Evolutionary conservation across 1,140 invertebrate species (phyloP).

Genomic region (Drosophila sulfurigaster): DNA sequence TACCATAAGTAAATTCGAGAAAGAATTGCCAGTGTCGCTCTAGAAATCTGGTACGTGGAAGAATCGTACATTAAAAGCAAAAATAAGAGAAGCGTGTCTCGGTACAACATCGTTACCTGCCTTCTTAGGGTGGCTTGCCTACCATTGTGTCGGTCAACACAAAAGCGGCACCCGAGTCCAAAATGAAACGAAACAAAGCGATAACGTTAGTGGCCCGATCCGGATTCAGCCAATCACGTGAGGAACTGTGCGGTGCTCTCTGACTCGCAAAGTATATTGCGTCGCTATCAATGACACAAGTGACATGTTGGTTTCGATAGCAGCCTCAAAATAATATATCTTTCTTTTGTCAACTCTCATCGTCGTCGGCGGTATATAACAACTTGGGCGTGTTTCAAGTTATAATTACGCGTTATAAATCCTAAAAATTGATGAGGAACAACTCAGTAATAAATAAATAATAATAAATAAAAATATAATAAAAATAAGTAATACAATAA

Average conservation of each 20-base stretch:
- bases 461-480: too few species aligned
- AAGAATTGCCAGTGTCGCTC: slow-evolving; percentile 3
- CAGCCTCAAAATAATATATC: not conserved
- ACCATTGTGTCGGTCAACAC: slow-evolving; percentile 52
- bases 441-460: too few species aligned
- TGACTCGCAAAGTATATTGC: slow-evolving; percentile 17
- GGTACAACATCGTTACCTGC: not conserved
- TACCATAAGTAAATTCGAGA: slow-evolving; percentile 44
- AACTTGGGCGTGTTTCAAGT: not conserved
- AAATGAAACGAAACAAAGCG: slow-evolving; percentile 20
- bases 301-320: slow-evolving; percentile 12
- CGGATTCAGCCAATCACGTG: slow-evolving; percentile 58
- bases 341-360: not conserved
- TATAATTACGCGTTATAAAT: not conserved
- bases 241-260: slow-evolving; percentile 25
- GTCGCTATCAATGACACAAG: not conserved
- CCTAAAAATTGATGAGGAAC: too few species aligned
- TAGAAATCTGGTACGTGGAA: slow-evolving; percentile 9
- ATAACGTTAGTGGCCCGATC: slow-evolving; percentile 17
- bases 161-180: slow-evolving; percentile 33
- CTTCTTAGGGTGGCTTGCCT: slow-evolving; percentile 2
- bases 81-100: too few species aligned
- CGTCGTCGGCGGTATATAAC: not conserved
- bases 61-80: not conserved
- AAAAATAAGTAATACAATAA: too few species aligned